These are phyloP conservation scores for Drosophila subquinaria DNA, from an alignment of 2,888 invertebrate species.

Conservation along the genomic window DNA sequence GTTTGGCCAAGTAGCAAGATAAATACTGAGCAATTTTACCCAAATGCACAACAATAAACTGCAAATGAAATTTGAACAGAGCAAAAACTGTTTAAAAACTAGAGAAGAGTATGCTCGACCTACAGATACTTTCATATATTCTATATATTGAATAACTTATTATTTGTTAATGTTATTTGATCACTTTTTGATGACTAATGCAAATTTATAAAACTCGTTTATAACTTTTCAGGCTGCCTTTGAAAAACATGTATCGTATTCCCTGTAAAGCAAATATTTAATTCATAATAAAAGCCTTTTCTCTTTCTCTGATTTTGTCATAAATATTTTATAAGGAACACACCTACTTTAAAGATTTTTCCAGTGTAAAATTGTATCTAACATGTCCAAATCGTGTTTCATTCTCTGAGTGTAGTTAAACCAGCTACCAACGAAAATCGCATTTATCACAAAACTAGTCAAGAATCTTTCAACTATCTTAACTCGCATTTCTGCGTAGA, in stretches of 20 bases:
- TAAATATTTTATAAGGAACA: background rate
- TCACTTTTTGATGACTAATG: too few relatives aligned
- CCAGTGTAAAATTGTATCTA: background rate
- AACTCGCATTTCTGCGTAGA: background rate
- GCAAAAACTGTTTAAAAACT: background rate
- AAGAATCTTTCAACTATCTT: background rate
- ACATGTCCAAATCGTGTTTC: background rate
- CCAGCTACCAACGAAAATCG: background rate
- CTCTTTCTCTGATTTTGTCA: too few relatives aligned
- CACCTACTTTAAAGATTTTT: background rate
- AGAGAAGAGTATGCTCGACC: too few relatives aligned
- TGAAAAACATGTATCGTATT: too few relatives aligned
- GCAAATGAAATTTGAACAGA: slow-evolving; percentile 4
- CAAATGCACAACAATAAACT: slow-evolving; percentile 9
- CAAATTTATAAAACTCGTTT: too few relatives aligned
- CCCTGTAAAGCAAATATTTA: too few relatives aligned
- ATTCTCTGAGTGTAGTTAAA: background rate
- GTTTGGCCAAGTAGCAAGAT: background rate
- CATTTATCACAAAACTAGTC: slow-evolving; percentile 1
- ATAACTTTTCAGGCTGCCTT: too few relatives aligned
- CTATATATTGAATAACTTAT: too few relatives aligned
- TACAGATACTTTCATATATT: too few relatives aligned
- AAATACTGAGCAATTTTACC: slow-evolving; percentile 27
- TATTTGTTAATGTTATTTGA: too few relatives aligned
- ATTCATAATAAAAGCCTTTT: too few relatives aligned